phyloP scores from a whole-genome alignment of 92 coral and sea anemone species.

The Epizoanthus stellaris region DNA sequence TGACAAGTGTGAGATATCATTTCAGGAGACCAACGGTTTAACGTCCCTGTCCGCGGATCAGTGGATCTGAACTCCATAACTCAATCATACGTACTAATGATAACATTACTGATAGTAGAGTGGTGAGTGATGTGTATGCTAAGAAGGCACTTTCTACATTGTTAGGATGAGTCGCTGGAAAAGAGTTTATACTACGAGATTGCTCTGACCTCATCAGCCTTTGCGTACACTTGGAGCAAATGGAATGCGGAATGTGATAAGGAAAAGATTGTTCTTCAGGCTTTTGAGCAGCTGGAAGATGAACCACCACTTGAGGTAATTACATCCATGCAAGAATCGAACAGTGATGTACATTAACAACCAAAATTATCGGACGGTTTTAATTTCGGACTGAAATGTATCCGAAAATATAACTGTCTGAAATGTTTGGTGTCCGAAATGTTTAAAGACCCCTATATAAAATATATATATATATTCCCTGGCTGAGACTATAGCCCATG shows the following conservation, averaged over 20 bases:
- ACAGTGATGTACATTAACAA: too few relatives aligned
- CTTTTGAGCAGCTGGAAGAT: conserved; percentile 84
- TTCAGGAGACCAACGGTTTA: too few relatives aligned
- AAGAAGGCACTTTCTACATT: background rate
- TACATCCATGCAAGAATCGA: too few relatives aligned
- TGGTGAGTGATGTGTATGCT: background rate
- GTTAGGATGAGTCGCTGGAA: conserved; percentile 85
- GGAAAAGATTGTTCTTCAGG: conserved; percentile 88
- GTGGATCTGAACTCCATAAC: background rate
- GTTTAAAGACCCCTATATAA: too few relatives aligned
- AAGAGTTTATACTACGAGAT: conserved; percentile 85
- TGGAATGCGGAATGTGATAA: conserved; percentile 98
- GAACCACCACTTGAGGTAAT: conserved; percentile 91
- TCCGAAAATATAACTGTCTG: too few relatives aligned
- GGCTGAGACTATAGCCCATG: too few relatives aligned
- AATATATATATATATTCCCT: too few relatives aligned
- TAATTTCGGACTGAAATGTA: too few relatives aligned
- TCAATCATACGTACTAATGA: background rate
- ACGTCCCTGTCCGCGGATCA: too few relatives aligned
- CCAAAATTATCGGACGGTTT: too few relatives aligned
- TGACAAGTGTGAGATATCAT: too few relatives aligned
- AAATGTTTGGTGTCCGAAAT: too few relatives aligned
- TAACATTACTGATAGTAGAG: background rate
- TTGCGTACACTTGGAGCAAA: conserved; percentile 97
- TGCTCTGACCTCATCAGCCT: conserved; percentile 85